phyloP scores from a whole-genome alignment of 2,113 vertebrate genomes.

The Osmerus eperlanus region DNA sequence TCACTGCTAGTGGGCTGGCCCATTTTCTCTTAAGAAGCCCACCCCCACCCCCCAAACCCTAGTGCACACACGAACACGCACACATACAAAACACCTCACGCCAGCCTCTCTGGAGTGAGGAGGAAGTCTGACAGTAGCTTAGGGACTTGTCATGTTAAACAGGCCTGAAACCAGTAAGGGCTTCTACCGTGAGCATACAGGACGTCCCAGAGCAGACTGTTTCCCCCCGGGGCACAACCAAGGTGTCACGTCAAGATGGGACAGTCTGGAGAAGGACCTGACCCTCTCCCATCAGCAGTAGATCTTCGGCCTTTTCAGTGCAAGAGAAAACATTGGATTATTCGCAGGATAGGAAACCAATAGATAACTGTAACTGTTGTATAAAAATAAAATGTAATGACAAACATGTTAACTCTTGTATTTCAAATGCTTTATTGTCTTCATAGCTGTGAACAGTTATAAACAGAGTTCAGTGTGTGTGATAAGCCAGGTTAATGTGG shows the following conservation, averaged over 20 bases:
- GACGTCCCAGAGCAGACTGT: constrained; percentile 14
- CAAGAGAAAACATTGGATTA: too few species aligned
- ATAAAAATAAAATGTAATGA: too few species aligned
- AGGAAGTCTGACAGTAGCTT: constrained; percentile 71
- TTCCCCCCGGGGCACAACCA: background rate
- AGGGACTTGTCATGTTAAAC: constrained; percentile 73
- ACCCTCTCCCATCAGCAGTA: background rate
- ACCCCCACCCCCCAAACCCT: background rate
- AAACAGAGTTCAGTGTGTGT: too few species aligned
- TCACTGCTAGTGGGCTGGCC: constrained; percentile 61
- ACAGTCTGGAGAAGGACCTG: background rate
- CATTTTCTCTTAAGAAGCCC: constrained; percentile 8
- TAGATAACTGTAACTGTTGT: too few species aligned
- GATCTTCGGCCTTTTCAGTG: background rate
- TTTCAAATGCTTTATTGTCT: too few species aligned
- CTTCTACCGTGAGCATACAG: constrained; percentile 39
- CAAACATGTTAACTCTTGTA: too few species aligned
- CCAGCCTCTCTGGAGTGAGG: constrained; percentile 62
- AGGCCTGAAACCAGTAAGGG: constrained; percentile 72
- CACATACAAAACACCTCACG: constrained; percentile 12
- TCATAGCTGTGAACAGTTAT: too few species aligned
- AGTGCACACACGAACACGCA: background rate
- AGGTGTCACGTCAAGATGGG: constrained; percentile 26
- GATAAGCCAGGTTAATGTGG: too few species aligned
- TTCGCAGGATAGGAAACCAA: too few species aligned